Conservation (phyloP, 2,888 invertebrate species). For the Lamellibrachia columna region DNA sequence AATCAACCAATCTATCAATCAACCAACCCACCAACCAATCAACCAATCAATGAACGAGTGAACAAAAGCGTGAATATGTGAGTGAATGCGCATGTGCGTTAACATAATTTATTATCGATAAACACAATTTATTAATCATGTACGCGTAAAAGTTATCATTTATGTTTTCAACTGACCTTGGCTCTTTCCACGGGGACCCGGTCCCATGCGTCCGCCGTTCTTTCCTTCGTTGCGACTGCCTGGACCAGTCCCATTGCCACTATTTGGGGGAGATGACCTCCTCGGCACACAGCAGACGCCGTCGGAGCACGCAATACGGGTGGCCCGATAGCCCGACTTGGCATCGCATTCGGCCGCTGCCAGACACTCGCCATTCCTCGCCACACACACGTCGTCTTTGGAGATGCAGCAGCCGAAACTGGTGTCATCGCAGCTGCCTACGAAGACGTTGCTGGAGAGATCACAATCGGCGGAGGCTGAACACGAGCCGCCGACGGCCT, state of each 20-base stretch:
- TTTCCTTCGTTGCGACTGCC: too few relatives aligned
- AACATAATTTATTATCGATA: too few relatives aligned
- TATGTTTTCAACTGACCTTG: too few relatives aligned
- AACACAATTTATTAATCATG: too few relatives aligned
- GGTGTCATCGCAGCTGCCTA: not conserved
- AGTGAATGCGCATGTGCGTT: too few relatives aligned
- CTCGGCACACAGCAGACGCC: not conserved
- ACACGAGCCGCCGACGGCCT: not conserved
- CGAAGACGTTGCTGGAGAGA: not conserved
- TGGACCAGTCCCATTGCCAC: too few relatives aligned
- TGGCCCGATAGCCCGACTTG: not conserved
- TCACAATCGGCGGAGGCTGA: not conserved
- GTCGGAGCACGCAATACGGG: not conserved
- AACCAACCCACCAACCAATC: not conserved
- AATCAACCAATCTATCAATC: not conserved
- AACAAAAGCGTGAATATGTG: too few relatives aligned
- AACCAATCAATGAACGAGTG: too few relatives aligned
- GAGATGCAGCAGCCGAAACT: not conserved
- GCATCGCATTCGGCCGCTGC: not conserved
- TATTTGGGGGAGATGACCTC: too few relatives aligned
- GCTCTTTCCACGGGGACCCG: too few relatives aligned
- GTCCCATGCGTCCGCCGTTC: too few relatives aligned
- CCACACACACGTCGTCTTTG: not conserved
- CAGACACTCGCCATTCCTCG: not conserved
- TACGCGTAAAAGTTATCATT: too few relatives aligned